Percentiles rank a stretch among this genome's conserved stretches.
These are phyloP conservation scores for Cichladusa arquata DNA, from an alignment of 2,113 vertebrate genomes.

Conservation along the genomic window DNA sequence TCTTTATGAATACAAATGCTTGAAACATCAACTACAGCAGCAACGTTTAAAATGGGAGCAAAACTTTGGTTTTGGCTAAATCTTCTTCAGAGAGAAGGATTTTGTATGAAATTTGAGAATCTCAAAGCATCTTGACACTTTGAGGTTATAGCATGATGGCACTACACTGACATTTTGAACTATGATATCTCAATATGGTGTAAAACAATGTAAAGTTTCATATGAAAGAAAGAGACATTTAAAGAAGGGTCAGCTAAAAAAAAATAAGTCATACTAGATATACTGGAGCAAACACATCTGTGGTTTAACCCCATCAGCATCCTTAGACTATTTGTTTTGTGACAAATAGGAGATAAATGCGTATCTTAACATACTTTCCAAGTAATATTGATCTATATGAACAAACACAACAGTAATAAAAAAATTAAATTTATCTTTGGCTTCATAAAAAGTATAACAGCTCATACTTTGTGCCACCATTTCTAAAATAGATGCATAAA, in stretches of 20 bases:
- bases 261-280: not conserved
- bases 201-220: not conserved
- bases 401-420: not conserved
- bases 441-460: not conserved
- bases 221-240: not conserved
- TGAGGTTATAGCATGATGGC: not conserved
- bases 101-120: not conserved
- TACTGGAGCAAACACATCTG: not conserved
- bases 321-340: not conserved
- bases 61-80: not conserved
- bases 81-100: not conserved
- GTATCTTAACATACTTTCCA: not conserved
- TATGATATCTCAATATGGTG: not conserved
- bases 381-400: not conserved
- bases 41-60: not conserved
- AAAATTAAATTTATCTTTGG: not conserved
- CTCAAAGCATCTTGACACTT: not conserved
- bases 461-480: not conserved
- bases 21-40: not conserved
- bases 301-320: not conserved
- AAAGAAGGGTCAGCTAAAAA: not conserved
- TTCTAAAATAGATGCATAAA: not conserved
- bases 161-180: not conserved
- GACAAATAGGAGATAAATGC: not conserved
- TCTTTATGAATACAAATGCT: constrained; percentile 12